phyloP scores from a whole-genome alignment of 53 echinoderm and acorn worm genomes.

The Echinometra lucunter region DNA sequence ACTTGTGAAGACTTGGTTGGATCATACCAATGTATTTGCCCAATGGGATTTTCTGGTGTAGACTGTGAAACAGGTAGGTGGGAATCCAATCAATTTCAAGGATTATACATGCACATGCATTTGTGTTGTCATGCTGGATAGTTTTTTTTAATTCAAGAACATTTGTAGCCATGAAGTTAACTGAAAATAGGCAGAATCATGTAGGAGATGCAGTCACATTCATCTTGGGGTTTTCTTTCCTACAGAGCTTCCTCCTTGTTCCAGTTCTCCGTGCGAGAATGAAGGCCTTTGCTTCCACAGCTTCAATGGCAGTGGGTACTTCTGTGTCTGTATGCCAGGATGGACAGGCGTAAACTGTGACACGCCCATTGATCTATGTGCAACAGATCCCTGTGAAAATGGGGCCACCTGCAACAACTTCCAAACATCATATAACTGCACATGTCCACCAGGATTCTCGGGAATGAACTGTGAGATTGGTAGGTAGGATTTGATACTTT shows the following conservation, averaged over 20 bases:
- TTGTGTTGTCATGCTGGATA: too few species aligned
- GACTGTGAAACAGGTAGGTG: slow-evolving; percentile 73
- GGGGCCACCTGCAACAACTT: slow-evolving; percentile 71
- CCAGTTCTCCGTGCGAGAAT: slow-evolving; percentile 73
- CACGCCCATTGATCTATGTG: slow-evolving; percentile 58
- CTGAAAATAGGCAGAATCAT: too few species aligned
- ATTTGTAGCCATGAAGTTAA: too few species aligned
- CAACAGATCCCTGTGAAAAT: slow-evolving; percentile 69
- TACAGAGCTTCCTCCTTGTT: slow-evolving; percentile 66
- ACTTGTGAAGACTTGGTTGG: slow-evolving; percentile 42
- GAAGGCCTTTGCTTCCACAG: slow-evolving; percentile 69
- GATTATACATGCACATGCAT: too few species aligned
- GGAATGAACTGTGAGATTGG: slow-evolving; percentile 71
- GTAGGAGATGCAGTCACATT: too few species aligned
- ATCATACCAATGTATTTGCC: slow-evolving; percentile 72
- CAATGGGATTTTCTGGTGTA: slow-evolving; percentile 72
- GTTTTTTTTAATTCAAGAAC: too few species aligned
- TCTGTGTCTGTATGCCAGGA: slow-evolving; percentile 75
- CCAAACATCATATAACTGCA: slow-evolving; percentile 68
- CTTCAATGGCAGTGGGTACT: slow-evolving; percentile 26
- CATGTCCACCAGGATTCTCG: slow-evolving; percentile 61
- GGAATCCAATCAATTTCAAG: background rate
- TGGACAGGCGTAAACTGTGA: slow-evolving; percentile 77
- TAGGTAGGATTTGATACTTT: background rate
- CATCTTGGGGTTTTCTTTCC: too few species aligned